Percentiles rank a stretch among this genome's conserved stretches.
Conservation (phyloP, 2,888 invertebrate genomes). For the Corbicula japonica region DNA sequence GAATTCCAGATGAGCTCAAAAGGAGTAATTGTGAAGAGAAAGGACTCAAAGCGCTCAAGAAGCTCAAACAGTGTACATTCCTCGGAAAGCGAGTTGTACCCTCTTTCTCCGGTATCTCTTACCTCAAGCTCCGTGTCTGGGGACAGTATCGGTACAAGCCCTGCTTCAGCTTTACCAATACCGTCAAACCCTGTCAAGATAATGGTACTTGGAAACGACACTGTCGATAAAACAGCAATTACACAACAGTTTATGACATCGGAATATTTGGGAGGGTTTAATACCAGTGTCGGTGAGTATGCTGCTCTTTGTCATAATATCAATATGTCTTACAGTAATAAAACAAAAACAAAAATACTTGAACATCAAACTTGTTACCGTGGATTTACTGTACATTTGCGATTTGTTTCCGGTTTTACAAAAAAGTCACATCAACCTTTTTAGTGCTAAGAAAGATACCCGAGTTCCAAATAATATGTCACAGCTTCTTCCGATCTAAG, state of each 20-base stretch:
- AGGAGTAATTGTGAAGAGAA: conserved; percentile 96
- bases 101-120: conserved; percentile 73
- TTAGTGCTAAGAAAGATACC: too few species aligned
- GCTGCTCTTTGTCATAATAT: too few species aligned
- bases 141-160: conserved; percentile 95
- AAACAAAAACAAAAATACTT: too few species aligned
- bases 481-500: too few species aligned
- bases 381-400: too few species aligned
- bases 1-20: conserved; percentile 98
- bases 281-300: conserved; percentile 89
- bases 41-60: conserved; percentile 95
- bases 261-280: conserved; percentile 91
- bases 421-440: too few species aligned
- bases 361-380: too few species aligned
- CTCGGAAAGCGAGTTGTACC: conserved; percentile 87
- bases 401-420: too few species aligned
- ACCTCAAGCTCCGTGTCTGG: conserved; percentile 89
- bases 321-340: too few species aligned
- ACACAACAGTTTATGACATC: conserved; percentile 91
- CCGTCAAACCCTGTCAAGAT: conserved; percentile 91
- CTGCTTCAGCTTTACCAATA: conserved; percentile 83
- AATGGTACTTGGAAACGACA: conserved; percentile 90
- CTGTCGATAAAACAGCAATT: conserved; percentile 91
- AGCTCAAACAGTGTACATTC: conserved; percentile 94
- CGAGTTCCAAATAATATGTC: too few species aligned